Evolutionary conservation across 2,113 vertebrate genomes (phyloP).

Genomic region (Ictalurus furcatus): DNA sequence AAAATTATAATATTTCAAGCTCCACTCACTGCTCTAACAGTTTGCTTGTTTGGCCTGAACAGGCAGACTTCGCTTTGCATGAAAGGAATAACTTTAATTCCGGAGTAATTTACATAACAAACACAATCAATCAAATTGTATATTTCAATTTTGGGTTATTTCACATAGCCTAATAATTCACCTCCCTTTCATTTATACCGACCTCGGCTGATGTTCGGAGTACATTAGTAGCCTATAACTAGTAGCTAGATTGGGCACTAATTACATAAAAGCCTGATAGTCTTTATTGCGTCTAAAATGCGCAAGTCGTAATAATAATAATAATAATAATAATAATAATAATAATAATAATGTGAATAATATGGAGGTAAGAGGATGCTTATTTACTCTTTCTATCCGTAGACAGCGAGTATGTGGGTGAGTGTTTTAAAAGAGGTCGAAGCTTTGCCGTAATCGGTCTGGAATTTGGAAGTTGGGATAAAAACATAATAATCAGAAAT

Average conservation of each 20-base stretch:
- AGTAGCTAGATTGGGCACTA: conserved; percentile 85
- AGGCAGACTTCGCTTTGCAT: conserved; percentile 67
- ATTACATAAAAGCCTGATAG: conserved; percentile 90
- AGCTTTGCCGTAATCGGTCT: conserved; percentile 68
- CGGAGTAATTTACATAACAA: conserved; percentile 73
- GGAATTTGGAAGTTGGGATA: conserved; percentile 76
- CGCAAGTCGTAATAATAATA: not conserved
- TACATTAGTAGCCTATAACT: conserved; percentile 74
- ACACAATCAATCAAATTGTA: conserved; percentile 77
- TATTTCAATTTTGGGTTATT: conserved; percentile 63
- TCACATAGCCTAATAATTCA: not conserved
- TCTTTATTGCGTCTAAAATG: conserved; percentile 55
- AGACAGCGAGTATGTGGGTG: conserved; percentile 14
- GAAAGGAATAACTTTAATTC: conserved; percentile 95
- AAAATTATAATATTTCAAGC: not conserved
- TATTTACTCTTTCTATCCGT: not conserved
- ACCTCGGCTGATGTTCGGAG: conserved; percentile 90
- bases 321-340: not conserved
- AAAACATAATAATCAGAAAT: conserved; percentile 63
- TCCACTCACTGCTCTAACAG: conserved; percentile 49
- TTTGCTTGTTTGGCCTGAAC: conserved; percentile 73
- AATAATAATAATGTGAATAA: not conserved
- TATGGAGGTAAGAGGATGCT: not conserved
- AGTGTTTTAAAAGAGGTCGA: conserved; percentile 68
- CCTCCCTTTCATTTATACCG: conserved; percentile 74